A percentile compares a stretch with the other conserved stretches of the same genome.
Conservation (phyloP, 2,888 invertebrate genomes). For the Archaeoteleia sp. region DNA sequence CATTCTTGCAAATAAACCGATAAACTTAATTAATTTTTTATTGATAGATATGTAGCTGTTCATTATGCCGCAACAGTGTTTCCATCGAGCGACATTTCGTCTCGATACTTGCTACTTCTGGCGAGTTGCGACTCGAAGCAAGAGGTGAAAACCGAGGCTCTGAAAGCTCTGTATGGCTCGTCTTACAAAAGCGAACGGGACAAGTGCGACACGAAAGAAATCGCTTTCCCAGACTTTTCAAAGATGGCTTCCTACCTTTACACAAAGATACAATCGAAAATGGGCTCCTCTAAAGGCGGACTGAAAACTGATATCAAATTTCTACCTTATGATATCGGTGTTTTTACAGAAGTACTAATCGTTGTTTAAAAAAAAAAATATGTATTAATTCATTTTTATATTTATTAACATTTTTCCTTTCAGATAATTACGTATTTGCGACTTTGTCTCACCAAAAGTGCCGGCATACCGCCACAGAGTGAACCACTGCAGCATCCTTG, state of each 20-base stretch:
- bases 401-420: constrained; percentile 52
- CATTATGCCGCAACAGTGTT: constrained; percentile 89
- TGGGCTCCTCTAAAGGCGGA: constrained; percentile 73
- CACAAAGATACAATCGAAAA: constrained; percentile 66
- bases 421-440: constrained; percentile 85
- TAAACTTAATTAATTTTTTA: too few relatives aligned
- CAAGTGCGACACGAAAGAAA: constrained; percentile 65
- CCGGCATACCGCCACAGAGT: constrained; percentile 77
- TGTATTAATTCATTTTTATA: background rate
- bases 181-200: constrained; percentile 71
- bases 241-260: constrained; percentile 84
- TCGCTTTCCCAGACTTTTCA: constrained; percentile 83
- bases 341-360: constrained; percentile 82
- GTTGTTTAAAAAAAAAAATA: constrained; percentile 12
- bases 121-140: constrained; percentile 90
- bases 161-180: constrained; percentile 84
- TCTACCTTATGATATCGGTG: constrained; percentile 82
- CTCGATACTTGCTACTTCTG: constrained; percentile 86
- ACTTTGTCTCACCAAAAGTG: constrained; percentile 78
- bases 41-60: constrained; percentile 88
- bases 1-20: background rate
- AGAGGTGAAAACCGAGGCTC: constrained; percentile 84
- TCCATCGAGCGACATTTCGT: constrained; percentile 86
- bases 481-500: constrained; percentile 78
- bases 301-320: constrained; percentile 81